Evolutionary conservation across 2,888 invertebrate genomes (phyloP), one percentile per base, ranked within the genome.

Genomic region (Hypsopygia costalis): DNA sequence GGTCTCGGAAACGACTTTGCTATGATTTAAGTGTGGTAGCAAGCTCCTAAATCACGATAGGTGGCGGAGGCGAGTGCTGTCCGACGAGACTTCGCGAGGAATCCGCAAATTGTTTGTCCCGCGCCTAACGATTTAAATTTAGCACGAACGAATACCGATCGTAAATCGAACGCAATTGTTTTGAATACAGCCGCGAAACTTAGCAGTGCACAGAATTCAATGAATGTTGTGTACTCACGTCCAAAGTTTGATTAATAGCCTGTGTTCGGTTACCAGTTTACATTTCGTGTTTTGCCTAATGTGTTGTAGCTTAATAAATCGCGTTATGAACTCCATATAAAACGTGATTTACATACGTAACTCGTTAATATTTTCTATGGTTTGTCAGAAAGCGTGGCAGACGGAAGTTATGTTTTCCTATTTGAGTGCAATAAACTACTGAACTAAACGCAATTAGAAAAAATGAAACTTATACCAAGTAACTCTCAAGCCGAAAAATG

Each of bases 111-210:
- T 85, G 81, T 83, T 82, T 80, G 81, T 81, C 76, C 69, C 77
- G 79, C 71, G 77, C 77, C 77, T 81, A 82, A 81, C 82, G 76
- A 81, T 85, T 80, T 86, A 87, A 80, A 86, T 87, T 83, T 87
- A 87, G 87, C 71, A 66, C 65, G 69, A 76, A 80, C 78, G 70
- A 82, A 83, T 85, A 67, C 85, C 86, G 79, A 82, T 76, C 81
- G 80, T 76, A 77, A 75, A 80, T 82, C 76, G 82, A 81, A 80
- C 69, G 72, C 79, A 76, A 85, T 86, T 86, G 85, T 87, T 83
- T 82, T 77, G 75, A 75, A 76, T 79, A 68, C 65, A 73, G 65
- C 71, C 66, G 66, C 71, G 74, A 81, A 81, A 81, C 70, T 73
- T 73, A 76, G 56, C 72, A 71, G 67, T 58, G 50, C 65, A 51